These are phyloP conservation scores for Pantelozetes paolii DNA, from an alignment of 2,888 invertebrate genomes.

Conservation along the genomic window DNA sequence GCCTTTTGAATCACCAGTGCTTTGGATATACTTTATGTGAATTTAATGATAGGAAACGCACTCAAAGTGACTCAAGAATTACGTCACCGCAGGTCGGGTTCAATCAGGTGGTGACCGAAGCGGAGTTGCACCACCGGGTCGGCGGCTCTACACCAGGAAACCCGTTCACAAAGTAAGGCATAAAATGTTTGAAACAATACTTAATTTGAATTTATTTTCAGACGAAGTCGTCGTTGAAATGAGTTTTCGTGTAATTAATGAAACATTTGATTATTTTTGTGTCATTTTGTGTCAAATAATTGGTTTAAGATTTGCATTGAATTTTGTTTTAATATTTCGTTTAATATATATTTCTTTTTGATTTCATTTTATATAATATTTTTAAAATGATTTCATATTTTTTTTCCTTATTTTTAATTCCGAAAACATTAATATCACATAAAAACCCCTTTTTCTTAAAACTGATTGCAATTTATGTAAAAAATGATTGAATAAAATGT, in stretches of 20 bases:
- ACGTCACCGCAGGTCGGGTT: slow-evolving; percentile 2
- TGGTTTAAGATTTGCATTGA: not conserved
- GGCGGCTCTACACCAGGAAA: not conserved
- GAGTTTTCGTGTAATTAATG: too few relatives aligned
- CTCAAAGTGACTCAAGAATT: slow-evolving; percentile 7
- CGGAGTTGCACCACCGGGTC: slow-evolving; percentile 1
- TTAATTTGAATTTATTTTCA: not conserved
- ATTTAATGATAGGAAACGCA: slow-evolving; percentile 17
- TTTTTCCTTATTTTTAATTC: too few relatives aligned
- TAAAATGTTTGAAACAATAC: not conserved
- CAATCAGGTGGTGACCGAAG: slow-evolving; percentile 24
- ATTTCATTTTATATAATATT: not conserved
- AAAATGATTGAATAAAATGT: too few relatives aligned
- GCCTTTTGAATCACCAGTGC: not conserved
- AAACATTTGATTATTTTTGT: too few relatives aligned
- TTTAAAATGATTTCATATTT: not conserved
- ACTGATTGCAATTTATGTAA: too few relatives aligned
- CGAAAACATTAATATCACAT: too few relatives aligned
- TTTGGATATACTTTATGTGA: not conserved
- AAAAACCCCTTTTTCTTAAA: too few relatives aligned
- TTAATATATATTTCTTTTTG: too few relatives aligned
- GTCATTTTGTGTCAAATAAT: too few relatives aligned
- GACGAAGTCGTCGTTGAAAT: slow-evolving; percentile 23
- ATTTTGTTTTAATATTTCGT: not conserved
- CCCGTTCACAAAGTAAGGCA: not conserved